These are phyloP conservation scores for Lutra lutra DNA, from an alignment of 2,797 vertebrate species.

Conservation along the genomic window DNA sequence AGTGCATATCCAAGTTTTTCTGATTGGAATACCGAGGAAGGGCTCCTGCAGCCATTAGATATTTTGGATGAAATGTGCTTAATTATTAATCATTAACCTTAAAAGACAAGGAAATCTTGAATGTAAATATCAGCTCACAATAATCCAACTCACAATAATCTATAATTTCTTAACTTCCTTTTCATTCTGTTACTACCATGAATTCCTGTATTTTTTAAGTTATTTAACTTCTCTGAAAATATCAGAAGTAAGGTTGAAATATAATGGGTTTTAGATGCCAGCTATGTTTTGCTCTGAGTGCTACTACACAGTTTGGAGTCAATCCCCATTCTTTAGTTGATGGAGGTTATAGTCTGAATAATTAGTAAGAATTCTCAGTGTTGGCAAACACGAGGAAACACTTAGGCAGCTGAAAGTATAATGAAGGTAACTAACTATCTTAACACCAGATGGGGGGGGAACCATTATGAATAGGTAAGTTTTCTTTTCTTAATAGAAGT, in stretches of 20 bases:
- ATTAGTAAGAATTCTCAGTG: not conserved
- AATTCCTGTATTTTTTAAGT: not conserved
- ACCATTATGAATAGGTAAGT: not conserved
- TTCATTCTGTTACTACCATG: not conserved
- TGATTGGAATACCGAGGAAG: not conserved
- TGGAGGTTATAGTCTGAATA: not conserved
- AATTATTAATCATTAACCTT: not conserved
- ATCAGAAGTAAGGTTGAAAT: not conserved
- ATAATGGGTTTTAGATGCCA: not conserved
- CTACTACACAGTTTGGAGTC: not conserved
- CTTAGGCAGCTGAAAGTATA: not conserved
- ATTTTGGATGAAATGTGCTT: not conserved
- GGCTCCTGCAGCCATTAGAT: not conserved
- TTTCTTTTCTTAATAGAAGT: slow-evolving; percentile 36
- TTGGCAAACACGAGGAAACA: not conserved
- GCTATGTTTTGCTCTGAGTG: not conserved
- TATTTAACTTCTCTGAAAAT: slow-evolving; percentile 3
- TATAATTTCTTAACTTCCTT: not conserved
- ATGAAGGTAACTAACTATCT: slow-evolving; percentile 23
- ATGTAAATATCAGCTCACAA: not conserved
- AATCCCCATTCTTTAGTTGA: not conserved
- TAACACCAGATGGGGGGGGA: not conserved
- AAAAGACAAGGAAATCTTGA: not conserved
- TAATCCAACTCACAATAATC: not conserved
- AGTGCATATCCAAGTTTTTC: not conserved